Evolutionary conservation across 2,113 vertebrate genomes (phyloP), one percentile per base, ranked within the genome.

Genomic region (Epinephelus fuscoguttatus): DNA sequence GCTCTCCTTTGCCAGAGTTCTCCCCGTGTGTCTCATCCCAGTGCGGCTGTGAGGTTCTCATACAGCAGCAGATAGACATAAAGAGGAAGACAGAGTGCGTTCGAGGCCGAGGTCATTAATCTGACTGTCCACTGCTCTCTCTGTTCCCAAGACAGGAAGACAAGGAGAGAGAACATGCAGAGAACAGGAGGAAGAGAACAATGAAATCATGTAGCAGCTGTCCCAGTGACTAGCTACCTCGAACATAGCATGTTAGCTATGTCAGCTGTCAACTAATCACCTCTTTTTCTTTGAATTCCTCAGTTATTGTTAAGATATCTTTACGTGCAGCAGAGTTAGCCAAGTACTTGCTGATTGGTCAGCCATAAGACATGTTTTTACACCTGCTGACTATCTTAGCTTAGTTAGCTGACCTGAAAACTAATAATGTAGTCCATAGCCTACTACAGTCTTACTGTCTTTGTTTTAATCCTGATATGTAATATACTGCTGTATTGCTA

Each of bases 31-130:
- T 63, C 70, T 79, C 70, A 23, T 77, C 85, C 47, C 71, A 5
- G 64, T 5, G 71, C 45, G 15, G 73, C n/a, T 25, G 74, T 45
- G 86, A 84, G 80, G 73, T 63, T 62, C 56, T 17, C 11, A 10
- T 12, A 57, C 63, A 21, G 59, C 66, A 56, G 78, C 70, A 81
- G 75, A 78, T 56, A 64, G 81, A 89, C 71, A 57, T 66, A 37
- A 66, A 70, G 73, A 78, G 59, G 79, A 82, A 91, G 81, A 88
- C 71, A 4, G 88, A 89, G 78, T 70, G 81, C 17, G 76, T 87
- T 76, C 27, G 76, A 90, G 86, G 84, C 68, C 23, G 19, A 68
- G 75, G 70, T 89, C 87, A 92, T 93, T 86, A 89, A 91, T 92
- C 82, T 81, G 78, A 88, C 84, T 91, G 90, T 86, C 91, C 69